Conservation (phyloP, 2,888 invertebrate genomes). For the Rosalia funebris region DNA sequence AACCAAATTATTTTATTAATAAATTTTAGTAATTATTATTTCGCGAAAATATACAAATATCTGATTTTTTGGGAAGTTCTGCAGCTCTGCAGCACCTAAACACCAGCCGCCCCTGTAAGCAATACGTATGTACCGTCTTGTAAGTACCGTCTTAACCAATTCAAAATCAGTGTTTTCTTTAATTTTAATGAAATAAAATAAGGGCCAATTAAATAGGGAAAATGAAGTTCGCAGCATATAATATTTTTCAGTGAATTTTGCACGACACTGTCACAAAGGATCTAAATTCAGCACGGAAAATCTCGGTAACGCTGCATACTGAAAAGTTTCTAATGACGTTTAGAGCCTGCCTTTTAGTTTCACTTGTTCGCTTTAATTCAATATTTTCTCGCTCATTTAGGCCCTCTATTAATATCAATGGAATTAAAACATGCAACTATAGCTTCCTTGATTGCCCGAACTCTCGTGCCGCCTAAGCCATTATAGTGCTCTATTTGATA, state of each 20-base stretch:
- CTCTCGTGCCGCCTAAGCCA: too few species aligned
- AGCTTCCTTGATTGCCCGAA: neutral
- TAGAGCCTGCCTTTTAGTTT: neutral
- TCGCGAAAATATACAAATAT: too few species aligned
- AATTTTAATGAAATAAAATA: too few species aligned
- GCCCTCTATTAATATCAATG: neutral
- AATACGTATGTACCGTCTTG: too few species aligned
- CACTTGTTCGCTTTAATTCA: constrained; percentile 2
- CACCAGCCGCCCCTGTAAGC: too few species aligned
- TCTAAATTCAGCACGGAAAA: neutral
- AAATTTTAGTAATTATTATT: too few species aligned
- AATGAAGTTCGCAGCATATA: neutral
- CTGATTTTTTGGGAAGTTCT: too few species aligned
- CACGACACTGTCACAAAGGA: neutral
- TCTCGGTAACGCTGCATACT: neutral
- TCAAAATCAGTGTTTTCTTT: too few species aligned
- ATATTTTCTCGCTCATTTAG: constrained; percentile 1
- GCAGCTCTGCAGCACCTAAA: too few species aligned
- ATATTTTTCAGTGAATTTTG: neutral
- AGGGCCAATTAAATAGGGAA: neutral
- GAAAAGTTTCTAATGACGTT: constrained; percentile 8
- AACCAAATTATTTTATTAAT: too few species aligned
- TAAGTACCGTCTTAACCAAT: too few species aligned
- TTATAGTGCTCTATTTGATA: too few species aligned
- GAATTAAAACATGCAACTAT: neutral